Evolutionary conservation across 35 echinoderm and acorn worm species (phyloP).

Genomic region (Anneissia japonica): DNA sequence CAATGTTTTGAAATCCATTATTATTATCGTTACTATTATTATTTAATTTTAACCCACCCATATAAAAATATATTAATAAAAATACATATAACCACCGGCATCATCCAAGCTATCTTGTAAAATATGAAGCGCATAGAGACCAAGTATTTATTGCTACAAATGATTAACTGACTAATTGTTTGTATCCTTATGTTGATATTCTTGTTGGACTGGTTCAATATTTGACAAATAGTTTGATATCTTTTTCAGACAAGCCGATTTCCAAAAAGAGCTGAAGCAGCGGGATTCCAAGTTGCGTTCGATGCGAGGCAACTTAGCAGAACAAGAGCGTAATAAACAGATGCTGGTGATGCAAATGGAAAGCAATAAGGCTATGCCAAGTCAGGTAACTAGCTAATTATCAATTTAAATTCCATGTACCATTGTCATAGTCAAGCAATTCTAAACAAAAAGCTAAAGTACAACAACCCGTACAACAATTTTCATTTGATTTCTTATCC

Average conservation of each 20-base stretch:
- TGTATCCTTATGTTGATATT: no score
- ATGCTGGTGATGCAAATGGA: slow-evolving; percentile 42
- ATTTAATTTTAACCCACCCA: no score
- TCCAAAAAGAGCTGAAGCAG: slow-evolving; percentile 80
- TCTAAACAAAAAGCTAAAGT: neutral
- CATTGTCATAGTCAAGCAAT: neutral
- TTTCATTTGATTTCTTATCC: slow-evolving; percentile 13
- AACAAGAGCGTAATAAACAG: slow-evolving; percentile 70
- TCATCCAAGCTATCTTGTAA: no score
- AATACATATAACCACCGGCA: no score
- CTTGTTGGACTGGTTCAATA: neutral
- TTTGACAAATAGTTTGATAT: neutral
- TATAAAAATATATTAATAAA: no score
- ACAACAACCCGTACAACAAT: neutral
- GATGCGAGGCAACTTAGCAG: slow-evolving; percentile 66
- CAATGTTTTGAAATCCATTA: no score
- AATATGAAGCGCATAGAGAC: no score
- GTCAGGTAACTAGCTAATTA: neutral
- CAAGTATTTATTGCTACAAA: no score
- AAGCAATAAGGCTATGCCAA: neutral
- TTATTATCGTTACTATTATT: no score
- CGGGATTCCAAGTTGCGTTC: slow-evolving; percentile 69
- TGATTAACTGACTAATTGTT: no score
- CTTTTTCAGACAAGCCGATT: slow-evolving; percentile 64
- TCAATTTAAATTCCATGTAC: neutral